These are phyloP conservation scores for Allygus modestus DNA, from an alignment of 2,888 invertebrate genomes.

Conservation along the genomic window DNA sequence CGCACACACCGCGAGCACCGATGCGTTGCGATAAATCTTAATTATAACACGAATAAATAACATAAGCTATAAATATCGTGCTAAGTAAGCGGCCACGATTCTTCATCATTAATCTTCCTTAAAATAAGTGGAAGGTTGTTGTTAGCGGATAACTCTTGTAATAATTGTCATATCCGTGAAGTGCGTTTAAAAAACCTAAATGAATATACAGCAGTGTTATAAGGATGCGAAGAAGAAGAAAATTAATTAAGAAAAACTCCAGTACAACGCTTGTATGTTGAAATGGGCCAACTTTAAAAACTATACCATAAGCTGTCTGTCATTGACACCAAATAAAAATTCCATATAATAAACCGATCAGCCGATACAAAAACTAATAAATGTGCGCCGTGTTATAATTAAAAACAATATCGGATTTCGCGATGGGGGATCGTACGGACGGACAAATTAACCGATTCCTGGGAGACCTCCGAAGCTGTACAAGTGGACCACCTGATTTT, in stretches of 20 bases:
- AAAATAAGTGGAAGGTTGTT: background rate
- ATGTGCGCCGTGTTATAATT: background rate
- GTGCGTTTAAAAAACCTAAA: too few species aligned
- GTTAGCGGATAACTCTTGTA: too few species aligned
- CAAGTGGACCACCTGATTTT: slow-evolving; percentile 17
- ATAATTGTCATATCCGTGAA: too few species aligned
- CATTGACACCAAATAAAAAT: too few species aligned
- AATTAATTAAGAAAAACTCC: too few species aligned
- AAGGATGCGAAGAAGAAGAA: too few species aligned
- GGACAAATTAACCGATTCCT: slow-evolving; percentile 25
- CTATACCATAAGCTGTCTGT: too few species aligned
- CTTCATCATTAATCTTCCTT: background rate
- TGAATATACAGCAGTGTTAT: too few species aligned
- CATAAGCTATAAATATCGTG: background rate
- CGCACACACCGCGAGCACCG: background rate
- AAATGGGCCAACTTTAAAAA: too few species aligned
- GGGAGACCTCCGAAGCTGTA: slow-evolving; percentile 26
- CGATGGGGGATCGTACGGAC: slow-evolving; percentile 16
- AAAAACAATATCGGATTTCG: slow-evolving; percentile 21
- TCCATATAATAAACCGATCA: too few species aligned
- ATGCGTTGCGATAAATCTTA: background rate
- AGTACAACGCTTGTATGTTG: too few species aligned
- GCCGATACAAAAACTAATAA: background rate
- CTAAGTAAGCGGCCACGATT: background rate
- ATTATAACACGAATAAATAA: background rate